A percentile compares a stretch with the other conserved stretches of the same genome.
phyloP scores from a whole-genome alignment of 2,797 vertebrate genomes.

The Esox masquinongy region DNA sequence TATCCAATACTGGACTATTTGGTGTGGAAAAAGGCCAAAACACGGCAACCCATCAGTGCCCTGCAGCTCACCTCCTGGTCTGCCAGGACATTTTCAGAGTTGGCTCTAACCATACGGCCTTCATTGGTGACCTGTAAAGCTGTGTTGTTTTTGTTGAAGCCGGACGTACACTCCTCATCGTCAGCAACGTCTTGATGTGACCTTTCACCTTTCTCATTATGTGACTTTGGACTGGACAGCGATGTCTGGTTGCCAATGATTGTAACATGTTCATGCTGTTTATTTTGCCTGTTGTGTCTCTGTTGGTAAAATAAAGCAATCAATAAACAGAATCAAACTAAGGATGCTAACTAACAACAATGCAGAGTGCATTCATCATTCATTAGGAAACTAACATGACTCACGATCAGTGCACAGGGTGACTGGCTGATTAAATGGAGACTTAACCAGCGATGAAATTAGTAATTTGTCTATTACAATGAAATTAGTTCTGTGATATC shows the following conservation, averaged over 20 bases:
- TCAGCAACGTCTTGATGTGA: background rate
- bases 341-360: too few relatives aligned
- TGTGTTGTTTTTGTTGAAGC: background rate
- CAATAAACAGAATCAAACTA: too few relatives aligned
- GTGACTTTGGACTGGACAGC: constrained; percentile 5
- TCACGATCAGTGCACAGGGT: too few relatives aligned
- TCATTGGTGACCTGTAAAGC: background rate
- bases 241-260: constrained; percentile 49
- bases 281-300: background rate
- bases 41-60: background rate
- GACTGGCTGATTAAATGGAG: too few relatives aligned
- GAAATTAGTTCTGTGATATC: too few relatives aligned
- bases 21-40: background rate
- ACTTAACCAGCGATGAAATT: too few relatives aligned
- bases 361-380: too few relatives aligned
- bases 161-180: background rate
- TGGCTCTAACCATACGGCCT: background rate
- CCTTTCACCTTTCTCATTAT: background rate
- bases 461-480: too few relatives aligned
- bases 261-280: constrained; percentile 40
- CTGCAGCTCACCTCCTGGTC: background rate
- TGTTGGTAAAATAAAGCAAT: background rate
- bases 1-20: background rate
- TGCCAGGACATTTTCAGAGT: background rate
- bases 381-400: too few relatives aligned